Evolutionary conservation across 2,113 vertebrate species (phyloP).

Genomic region (Aplodontia rufa): DNA sequence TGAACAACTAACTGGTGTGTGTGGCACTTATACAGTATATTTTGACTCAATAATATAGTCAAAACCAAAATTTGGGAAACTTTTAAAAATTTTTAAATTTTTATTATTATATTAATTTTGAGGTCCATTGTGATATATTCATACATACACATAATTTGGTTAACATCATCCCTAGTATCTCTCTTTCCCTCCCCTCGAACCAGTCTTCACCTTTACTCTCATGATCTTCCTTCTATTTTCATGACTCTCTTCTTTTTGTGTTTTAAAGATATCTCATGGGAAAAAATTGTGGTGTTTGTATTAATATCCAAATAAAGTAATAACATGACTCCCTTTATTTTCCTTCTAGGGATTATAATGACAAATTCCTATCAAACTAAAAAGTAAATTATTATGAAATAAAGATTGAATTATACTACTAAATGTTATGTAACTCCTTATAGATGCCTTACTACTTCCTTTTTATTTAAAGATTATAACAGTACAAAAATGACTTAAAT

Average conservation of each 20-base stretch:
- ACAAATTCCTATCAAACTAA: not conserved
- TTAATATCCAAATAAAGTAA: slow-evolving; percentile 29
- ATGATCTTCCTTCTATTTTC: too few relatives aligned
- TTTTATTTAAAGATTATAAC: slow-evolving; percentile 1
- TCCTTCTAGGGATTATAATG: not conserved
- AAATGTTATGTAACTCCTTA: not conserved
- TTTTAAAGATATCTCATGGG: not conserved
- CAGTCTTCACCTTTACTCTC: too few relatives aligned
- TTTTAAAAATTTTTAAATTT: not conserved
- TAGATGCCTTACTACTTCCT: not conserved
- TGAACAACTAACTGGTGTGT: not conserved
- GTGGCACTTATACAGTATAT: not conserved
- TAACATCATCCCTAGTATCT: too few relatives aligned
- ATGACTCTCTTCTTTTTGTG: not conserved
- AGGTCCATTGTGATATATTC: too few relatives aligned
- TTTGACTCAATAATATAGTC: not conserved
- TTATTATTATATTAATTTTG: too few relatives aligned
- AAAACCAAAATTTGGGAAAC: slow-evolving; percentile 29
- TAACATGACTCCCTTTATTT: not conserved
- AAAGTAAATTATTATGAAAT: not conserved
- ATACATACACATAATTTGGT: too few relatives aligned
- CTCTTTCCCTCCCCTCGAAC: too few relatives aligned
- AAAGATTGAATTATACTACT: not conserved
- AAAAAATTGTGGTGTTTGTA: not conserved
- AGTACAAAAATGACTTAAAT: not conserved